phyloP scores from a whole-genome alignment of 2,888 invertebrate genomes.

The Erannis defoliaria region DNA sequence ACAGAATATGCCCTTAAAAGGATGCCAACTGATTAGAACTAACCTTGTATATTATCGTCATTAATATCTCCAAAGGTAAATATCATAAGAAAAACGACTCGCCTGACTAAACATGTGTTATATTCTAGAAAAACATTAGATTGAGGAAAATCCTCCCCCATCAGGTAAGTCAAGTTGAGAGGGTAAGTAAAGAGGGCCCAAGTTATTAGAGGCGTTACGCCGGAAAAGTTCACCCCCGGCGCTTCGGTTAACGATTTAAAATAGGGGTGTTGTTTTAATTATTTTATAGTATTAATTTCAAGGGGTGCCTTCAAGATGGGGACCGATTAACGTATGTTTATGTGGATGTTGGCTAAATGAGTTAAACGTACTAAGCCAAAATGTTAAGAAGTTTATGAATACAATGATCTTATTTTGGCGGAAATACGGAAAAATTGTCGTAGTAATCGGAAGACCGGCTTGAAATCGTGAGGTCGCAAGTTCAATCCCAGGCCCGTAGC shows the following conservation, averaged over 20 bases:
- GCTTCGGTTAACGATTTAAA: constrained; percentile 54
- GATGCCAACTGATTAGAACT: no score
- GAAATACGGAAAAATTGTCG: no score
- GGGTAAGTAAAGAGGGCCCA: constrained; percentile 37
- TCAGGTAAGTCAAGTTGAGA: constrained; percentile 41
- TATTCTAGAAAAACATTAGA: background rate
- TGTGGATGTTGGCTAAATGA: background rate
- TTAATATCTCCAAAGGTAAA: no score
- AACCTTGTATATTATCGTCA: no score
- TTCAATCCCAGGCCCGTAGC: no score
- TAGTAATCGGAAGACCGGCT: no score
- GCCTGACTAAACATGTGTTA: background rate
- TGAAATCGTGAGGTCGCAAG: no score
- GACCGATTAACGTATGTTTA: constrained; percentile 10
- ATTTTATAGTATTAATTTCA: constrained; percentile 49
- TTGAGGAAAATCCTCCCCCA: constrained; percentile 30
- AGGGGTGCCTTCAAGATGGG: background rate
- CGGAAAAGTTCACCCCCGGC: constrained; percentile 57
- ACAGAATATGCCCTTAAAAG: no score
- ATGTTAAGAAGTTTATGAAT: no score
- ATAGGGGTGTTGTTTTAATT: constrained; percentile 60
- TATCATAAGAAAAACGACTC: no score
- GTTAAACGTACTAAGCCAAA: background rate
- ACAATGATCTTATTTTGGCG: no score
- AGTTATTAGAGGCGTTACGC: constrained; percentile 53